Base-by-base conservation (phyloP, 2,888 invertebrate species). In the Eilema sororculum region DNA sequence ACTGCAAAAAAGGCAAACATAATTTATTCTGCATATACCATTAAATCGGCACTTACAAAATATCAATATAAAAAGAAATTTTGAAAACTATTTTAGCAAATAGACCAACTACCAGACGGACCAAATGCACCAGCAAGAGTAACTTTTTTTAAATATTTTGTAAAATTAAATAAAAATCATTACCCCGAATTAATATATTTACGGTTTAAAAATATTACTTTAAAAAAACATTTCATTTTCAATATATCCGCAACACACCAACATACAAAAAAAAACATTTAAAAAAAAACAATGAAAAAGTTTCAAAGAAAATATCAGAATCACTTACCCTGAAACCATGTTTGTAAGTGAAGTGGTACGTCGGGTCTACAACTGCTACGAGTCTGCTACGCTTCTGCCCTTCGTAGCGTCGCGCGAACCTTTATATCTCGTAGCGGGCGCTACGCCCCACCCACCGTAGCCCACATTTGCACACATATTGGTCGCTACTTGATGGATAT, bases 341-440 rank as follows among this genome's bases (percentile, higher is more conserved):
- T 61, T n/a, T 83, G 65, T 72, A 75, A 68, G 37, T 58, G 71
- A 59, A 72, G 56, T 59, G 60, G 65, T 75, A 79, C 73, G 79
- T 66, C 66, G 74, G 70, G 75, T 79, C 77, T 82, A 79, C 77
- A 75, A 46, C 69, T 77, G 80, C 83, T 84, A 85, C 82, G 79
- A 70, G 78, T 74, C 86, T 77, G 86, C 84, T 86, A 81, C 84
- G 85, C 71, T 84, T 85, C 84, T 83, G 84, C 79, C 84, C 83
- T 84, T 84, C 86, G 85, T 83, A 84, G 84, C 75, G 82, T 77
- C 79, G 85, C 77, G 82, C 82, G 81, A 76, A 75, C 81, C 87
- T 87, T 93, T 93, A 91, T 93, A 93, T 91, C 79, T 80, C 72
- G 78, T 78, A 74, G 87, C 84, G 73, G 89, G 46, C 12, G 68